These are phyloP conservation scores for Meghimatium bilineatum DNA, from an alignment of 2,888 invertebrate species.

Conservation along the genomic window DNA sequence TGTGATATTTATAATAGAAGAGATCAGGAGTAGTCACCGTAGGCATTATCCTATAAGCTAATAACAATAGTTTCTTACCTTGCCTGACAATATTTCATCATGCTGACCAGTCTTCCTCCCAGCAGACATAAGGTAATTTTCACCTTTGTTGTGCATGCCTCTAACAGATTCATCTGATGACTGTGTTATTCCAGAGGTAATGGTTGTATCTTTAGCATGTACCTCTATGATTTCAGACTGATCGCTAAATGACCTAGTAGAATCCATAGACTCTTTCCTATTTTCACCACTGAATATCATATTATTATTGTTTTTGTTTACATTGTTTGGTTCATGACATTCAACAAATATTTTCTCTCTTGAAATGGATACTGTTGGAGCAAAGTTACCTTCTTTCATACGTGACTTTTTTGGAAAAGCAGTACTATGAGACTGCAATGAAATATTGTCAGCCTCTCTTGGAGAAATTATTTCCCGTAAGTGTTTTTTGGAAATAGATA, in stretches of 20 bases:
- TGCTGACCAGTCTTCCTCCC: background rate
- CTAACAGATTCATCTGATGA: constrained; percentile 33
- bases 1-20: too few species aligned
- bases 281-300: background rate
- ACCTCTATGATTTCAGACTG: constrained; percentile 70
- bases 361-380: background rate
- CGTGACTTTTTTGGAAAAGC: background rate
- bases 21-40: too few species aligned
- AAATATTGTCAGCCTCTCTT: constrained; percentile 13
- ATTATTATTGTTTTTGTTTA: constrained; percentile 16
- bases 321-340: constrained; percentile 2
- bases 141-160: constrained; percentile 24
- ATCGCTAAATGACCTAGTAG: constrained; percentile 55
- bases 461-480: constrained; percentile 68
- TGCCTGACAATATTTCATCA: constrained; percentile 11
- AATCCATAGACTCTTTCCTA: constrained; percentile 24
- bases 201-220: constrained; percentile 65
- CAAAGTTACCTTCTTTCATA: background rate
- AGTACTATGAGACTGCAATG: constrained; percentile 2
- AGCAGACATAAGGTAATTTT: constrained; percentile 13
- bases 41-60: too few species aligned
- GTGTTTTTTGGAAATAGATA: constrained; percentile 66
- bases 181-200: constrained; percentile 55
- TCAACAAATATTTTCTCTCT: background rate
- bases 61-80: background rate